Evolutionary conservation across 2,888 invertebrate genomes (phyloP).

Genomic region (Chloroclysta siterata): DNA sequence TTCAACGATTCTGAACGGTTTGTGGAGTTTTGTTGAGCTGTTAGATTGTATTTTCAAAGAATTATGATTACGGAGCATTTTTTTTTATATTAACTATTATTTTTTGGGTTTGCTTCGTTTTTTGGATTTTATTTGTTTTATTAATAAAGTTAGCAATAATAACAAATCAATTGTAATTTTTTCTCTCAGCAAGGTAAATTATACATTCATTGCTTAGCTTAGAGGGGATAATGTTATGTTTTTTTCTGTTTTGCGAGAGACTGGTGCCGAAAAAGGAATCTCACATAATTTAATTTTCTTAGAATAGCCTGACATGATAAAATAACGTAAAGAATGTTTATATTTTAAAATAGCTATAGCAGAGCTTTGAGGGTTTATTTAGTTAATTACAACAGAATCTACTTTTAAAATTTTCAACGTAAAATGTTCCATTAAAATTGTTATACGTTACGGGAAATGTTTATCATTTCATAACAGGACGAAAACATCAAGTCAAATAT

Average conservation of each 20-base stretch:
- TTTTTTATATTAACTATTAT: neutral
- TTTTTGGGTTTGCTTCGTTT: too few species aligned
- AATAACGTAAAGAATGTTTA: neutral
- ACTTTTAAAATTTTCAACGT: neutral
- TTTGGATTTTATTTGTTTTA: too few species aligned
- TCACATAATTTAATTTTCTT: too few species aligned
- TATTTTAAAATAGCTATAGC: neutral
- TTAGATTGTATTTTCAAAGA: constrained; percentile 13
- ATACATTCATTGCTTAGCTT: too few species aligned
- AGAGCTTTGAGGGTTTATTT: too few species aligned
- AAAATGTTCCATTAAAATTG: neutral
- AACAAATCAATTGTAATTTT: too few species aligned
- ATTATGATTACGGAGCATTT: neutral
- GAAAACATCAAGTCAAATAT: constrained; percentile 26
- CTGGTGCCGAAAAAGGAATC: too few species aligned
- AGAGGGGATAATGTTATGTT: too few species aligned
- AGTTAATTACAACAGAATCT: neutral
- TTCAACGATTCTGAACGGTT: constrained; percentile 24
- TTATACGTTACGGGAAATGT: constrained; percentile 1
- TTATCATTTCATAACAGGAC: constrained; percentile 13
- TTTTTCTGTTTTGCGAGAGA: too few species aligned
- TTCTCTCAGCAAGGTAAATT: too few species aligned
- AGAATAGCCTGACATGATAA: too few species aligned
- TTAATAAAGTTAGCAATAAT: too few species aligned
- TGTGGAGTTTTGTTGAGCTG: constrained; percentile 4